Base-by-base conservation (phyloP, 2,113 vertebrate species). In the Antennarius striatus region DNA sequence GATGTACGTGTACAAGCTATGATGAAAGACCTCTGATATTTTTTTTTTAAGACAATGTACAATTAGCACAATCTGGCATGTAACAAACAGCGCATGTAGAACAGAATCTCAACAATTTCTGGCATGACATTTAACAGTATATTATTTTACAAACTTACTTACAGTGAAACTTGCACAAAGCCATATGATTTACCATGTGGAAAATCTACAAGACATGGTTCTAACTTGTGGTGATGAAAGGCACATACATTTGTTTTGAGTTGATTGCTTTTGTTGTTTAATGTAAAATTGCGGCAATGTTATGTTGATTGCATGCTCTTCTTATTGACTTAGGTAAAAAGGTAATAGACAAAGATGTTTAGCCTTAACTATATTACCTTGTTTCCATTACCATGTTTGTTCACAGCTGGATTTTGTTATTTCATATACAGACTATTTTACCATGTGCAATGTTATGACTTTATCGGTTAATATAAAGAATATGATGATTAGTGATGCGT, bases 71-170 rank as follows among this genome's bases (percentile, higher is more conserved):
- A 87, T 90, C 71, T 83, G 94, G 95, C 96, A 94, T 93, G 96
- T 94, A 88, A 86, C 88, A 90, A 90, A 92, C 92, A 92, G 82
- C 91, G 97, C 97, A 98, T 98, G 97, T 93, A 90, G 91, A 93
- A 90, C 90, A 92, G 90, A 94, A 90, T 94, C 88, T 88, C 85
- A 88, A 68, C 78, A 85, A 88, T 94, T 88, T 88, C 76, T 86
- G 95, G 96, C 96, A 98, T 97, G 96, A 91, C 93, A 93, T 94
- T 94, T 93, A 90, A 93, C 81, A 91, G 93, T 92, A 93, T 94
- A 92, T 90, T 91, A 93, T 92, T 93, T 93, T 86, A 55, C 68
- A 86, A 86, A 88, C 88, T 86, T 75, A 77, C 63, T 85, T 80
- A 79, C 62, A 81, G 88, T 89, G 81, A 73, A 77, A 88, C 71